phyloP scores from a whole-genome alignment of 2,888 invertebrate genomes.

The Orthonychiurus folsomi region DNA sequence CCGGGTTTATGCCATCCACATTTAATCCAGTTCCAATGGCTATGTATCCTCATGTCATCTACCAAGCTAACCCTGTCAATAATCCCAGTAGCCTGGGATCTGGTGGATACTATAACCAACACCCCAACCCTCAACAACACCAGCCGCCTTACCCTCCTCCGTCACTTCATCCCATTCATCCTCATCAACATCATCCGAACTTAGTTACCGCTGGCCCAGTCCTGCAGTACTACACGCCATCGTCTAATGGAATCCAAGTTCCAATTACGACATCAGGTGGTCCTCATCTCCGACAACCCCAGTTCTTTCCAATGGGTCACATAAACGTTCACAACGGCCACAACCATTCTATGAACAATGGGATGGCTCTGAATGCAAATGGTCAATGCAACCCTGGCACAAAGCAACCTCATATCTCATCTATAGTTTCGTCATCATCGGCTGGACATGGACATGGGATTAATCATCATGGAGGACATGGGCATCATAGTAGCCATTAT shows the following conservation, averaged over 20 bases:
- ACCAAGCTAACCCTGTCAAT: constrained; percentile 27
- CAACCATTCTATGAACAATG: constrained; percentile 26
- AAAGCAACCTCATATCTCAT: constrained; percentile 24
- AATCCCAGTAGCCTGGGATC: no score
- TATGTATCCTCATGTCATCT: constrained; percentile 37
- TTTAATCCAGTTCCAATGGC: constrained; percentile 37
- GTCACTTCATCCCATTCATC: constrained; percentile 10
- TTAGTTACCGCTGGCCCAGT: constrained; percentile 39
- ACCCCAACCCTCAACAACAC: constrained; percentile 21
- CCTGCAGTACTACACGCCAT: constrained; percentile 38
- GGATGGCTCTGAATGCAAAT: constrained; percentile 19
- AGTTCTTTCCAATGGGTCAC: constrained; percentile 36
- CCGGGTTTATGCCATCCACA: constrained; percentile 35
- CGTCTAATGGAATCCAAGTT: constrained; percentile 18
- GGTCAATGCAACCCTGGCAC: constrained; percentile 16
- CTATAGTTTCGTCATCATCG: constrained; percentile 22
- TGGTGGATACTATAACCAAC: constrained; percentile 6
- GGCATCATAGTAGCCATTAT: constrained; percentile 7
- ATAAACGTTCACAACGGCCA: constrained; percentile 30
- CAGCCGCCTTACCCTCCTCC: constrained; percentile 15
- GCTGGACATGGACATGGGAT: background rate
- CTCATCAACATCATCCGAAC: constrained; percentile 26
- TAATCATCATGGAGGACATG: constrained; percentile 2
- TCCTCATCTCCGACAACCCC: constrained; percentile 29
- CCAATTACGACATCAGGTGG: constrained; percentile 32